These are phyloP conservation scores for Paramisgurnus dabryanus DNA, from an alignment of 2,113 vertebrate genomes.

Conservation along the genomic window DNA sequence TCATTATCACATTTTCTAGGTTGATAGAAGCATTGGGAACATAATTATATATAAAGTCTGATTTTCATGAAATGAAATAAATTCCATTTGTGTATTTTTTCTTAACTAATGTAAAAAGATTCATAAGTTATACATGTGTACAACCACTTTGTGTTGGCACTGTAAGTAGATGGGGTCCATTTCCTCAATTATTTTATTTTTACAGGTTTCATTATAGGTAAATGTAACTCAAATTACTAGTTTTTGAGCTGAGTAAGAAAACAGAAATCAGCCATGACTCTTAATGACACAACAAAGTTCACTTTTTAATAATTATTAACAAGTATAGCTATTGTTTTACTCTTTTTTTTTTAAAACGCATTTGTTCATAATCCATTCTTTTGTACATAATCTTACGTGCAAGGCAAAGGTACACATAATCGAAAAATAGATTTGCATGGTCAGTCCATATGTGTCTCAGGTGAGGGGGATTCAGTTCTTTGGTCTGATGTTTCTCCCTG, in stretches of 20 bases:
- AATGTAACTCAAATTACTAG: too few species aligned
- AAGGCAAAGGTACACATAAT: constrained; percentile 75
- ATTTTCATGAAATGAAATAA: too few species aligned
- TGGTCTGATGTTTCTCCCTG: constrained; percentile 69
- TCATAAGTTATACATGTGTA: too few species aligned
- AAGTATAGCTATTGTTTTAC: constrained; percentile 74
- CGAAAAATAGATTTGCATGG: constrained; percentile 70
- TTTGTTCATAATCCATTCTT: constrained; percentile 65
- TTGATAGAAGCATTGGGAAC: too few species aligned
- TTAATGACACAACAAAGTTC: constrained; percentile 67
- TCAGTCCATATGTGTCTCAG: constrained; percentile 64
- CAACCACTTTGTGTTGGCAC: too few species aligned
- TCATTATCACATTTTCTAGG: too few species aligned
- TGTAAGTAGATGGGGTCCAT: too few species aligned
- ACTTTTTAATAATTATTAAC: constrained; percentile 75
- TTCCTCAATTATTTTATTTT: too few species aligned
- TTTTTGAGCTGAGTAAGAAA: background rate
- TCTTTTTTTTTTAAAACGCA: constrained; percentile 62
- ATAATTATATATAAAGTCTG: too few species aligned
- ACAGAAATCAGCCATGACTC: constrained; percentile 43
- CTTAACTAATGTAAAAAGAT: too few species aligned
- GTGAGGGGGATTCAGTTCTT: constrained; percentile 72
- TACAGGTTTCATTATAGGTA: too few species aligned
- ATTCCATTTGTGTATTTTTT: too few species aligned
- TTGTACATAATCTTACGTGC: constrained; percentile 78